A percentile compares a stretch with the other conserved stretches of the same genome.
Evolutionary conservation across 2,888 invertebrate species (phyloP).

Genomic region (Heliconius charithonia): DNA sequence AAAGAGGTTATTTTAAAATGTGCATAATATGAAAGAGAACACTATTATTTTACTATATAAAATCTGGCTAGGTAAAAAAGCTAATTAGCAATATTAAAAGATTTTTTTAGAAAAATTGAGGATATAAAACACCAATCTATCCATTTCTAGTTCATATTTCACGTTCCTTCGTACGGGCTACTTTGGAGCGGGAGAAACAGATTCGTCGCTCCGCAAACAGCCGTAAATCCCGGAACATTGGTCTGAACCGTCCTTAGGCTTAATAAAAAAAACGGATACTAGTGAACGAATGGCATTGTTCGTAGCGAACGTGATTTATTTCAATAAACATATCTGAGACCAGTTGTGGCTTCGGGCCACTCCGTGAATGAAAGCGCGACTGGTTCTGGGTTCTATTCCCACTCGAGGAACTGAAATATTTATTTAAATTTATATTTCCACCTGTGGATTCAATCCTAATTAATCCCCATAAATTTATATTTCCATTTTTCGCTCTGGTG

Average conservation of each 20-base stretch:
- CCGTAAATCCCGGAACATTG: slow-evolving; percentile 57
- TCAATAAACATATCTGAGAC: slow-evolving; percentile 57
- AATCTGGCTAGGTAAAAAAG: too few relatives aligned
- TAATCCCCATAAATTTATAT: too few relatives aligned
- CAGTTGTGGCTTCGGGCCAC: too few relatives aligned
- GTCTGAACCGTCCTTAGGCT: slow-evolving; percentile 63
- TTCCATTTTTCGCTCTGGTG: too few relatives aligned
- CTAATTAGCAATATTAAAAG: too few relatives aligned
- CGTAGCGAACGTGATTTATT: slow-evolving; percentile 65
- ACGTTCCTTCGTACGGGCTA: slow-evolving; percentile 40
- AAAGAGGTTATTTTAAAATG: background rate
- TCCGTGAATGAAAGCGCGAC: too few relatives aligned
- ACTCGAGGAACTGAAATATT: too few relatives aligned
- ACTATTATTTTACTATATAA: background rate
- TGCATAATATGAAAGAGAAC: background rate
- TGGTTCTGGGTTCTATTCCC: too few relatives aligned
- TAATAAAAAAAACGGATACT: slow-evolving; percentile 53
- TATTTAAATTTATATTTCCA: too few relatives aligned
- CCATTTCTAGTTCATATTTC: slow-evolving; percentile 43
- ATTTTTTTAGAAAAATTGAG: slow-evolving; percentile 24
- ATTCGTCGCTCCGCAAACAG: slow-evolving; percentile 49
- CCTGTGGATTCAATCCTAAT: too few relatives aligned
- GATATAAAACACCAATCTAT: slow-evolving; percentile 36
- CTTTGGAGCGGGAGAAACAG: slow-evolving; percentile 40
- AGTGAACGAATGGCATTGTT: slow-evolving; percentile 55